Evolutionary conservation across 2,113 vertebrate genomes (phyloP).

Genomic region (Mesoclemmys tuberculata): DNA sequence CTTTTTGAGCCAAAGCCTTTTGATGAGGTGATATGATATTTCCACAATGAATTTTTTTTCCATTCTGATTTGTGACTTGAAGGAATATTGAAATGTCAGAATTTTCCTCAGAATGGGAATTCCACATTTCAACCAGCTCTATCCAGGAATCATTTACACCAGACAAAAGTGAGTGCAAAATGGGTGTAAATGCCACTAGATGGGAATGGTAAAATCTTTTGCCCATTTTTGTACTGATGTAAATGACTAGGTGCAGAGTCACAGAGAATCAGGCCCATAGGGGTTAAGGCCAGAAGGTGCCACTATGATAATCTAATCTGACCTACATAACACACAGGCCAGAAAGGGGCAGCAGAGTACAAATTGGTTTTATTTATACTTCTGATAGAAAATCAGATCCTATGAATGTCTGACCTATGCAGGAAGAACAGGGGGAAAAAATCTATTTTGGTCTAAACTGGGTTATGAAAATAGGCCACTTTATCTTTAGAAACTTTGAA

Average conservation of each 20-base stretch:
- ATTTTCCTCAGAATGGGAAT: background rate
- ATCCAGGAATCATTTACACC: background rate
- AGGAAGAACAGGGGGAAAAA: background rate
- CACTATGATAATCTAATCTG: background rate
- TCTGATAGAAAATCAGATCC: background rate
- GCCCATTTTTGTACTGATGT: background rate
- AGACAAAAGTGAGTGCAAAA: background rate
- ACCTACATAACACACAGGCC: background rate
- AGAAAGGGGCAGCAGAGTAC: background rate
- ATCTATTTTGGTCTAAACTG: constrained; percentile 55
- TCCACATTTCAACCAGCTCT: background rate
- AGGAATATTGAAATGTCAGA: background rate
- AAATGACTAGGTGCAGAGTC: background rate
- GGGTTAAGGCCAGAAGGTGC: background rate
- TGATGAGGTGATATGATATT: background rate
- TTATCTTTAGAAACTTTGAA: constrained; percentile 74
- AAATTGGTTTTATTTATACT: background rate
- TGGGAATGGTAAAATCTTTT: background rate
- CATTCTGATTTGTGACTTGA: background rate
- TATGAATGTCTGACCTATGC: background rate
- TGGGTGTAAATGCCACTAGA: background rate
- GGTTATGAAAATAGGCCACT: constrained; percentile 72
- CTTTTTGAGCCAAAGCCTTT: background rate
- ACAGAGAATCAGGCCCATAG: background rate
- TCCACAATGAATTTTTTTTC: background rate